Evolutionary conservation across 2,797 vertebrate genomes (phyloP).

Genomic region (Erithacus rubecula): DNA sequence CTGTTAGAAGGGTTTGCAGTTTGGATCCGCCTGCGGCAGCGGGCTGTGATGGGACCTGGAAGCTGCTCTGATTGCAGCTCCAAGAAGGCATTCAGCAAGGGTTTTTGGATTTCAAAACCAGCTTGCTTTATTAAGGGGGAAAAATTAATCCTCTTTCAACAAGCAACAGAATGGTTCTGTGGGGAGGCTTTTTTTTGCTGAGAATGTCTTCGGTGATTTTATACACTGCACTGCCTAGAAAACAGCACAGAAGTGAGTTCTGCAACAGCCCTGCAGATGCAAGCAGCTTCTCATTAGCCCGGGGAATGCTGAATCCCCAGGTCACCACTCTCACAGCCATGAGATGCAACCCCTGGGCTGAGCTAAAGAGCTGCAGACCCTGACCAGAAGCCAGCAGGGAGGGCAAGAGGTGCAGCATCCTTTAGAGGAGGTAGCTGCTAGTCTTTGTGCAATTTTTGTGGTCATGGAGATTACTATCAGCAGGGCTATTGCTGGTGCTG

Average conservation of each 20-base stretch:
- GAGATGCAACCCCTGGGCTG: not conserved
- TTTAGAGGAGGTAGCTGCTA: not conserved
- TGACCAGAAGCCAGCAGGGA: not conserved
- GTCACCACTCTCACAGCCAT: not conserved
- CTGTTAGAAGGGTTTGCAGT: conserved; percentile 61
- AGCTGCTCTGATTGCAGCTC: conserved; percentile 41
- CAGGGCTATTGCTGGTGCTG: not conserved
- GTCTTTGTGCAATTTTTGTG: not conserved
- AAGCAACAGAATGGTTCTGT: not conserved
- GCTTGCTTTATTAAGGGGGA: conserved; percentile 53
- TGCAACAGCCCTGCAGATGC: not conserved
- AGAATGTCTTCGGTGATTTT: not conserved
- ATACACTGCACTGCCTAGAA: not conserved
- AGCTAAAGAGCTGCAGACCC: not conserved
- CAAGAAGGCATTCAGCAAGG: conserved; percentile 39
- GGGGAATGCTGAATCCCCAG: not conserved
- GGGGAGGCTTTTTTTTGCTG: not conserved
- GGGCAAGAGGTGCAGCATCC: not conserved
- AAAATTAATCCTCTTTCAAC: conserved; percentile 52
- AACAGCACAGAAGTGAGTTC: not conserved
- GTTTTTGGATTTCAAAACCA: conserved; percentile 31
- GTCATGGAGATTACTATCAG: not conserved
- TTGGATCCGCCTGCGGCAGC: conserved; percentile 49
- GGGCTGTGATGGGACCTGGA: conserved; percentile 61
- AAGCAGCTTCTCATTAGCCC: not conserved